Evolutionary conservation across 2,888 invertebrate species (phyloP).

Genomic region (Macrostomum cliftonense): DNA sequence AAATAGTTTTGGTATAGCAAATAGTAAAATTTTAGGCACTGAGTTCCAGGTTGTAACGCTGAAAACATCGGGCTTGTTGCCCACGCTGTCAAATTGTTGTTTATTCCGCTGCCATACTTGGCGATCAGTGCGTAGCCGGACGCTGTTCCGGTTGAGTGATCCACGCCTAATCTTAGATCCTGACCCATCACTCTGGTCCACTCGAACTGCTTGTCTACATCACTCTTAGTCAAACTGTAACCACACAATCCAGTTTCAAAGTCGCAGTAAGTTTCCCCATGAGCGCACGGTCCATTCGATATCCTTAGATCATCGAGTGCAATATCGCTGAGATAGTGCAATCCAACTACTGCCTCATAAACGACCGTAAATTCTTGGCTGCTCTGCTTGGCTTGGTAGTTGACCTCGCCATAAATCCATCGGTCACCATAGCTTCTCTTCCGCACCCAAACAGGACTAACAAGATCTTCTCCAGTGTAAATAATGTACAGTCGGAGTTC

Average conservation of each 20-base stretch:
- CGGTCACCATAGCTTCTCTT: slow-evolving; percentile 8
- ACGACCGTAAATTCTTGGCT: neutral
- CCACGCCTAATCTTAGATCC: slow-evolving; percentile 6
- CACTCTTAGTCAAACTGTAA: too few relatives aligned
- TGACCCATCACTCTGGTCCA: too few relatives aligned
- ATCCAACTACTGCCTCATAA: slow-evolving; percentile 3
- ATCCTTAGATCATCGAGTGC: slow-evolving; percentile 11
- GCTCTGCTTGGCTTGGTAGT: too few relatives aligned
- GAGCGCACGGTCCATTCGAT: slow-evolving; percentile 1
- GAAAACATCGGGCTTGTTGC: too few relatives aligned
- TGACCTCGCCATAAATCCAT: too few relatives aligned
- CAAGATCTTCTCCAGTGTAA: neutral
- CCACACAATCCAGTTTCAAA: neutral
- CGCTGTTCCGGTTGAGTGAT: slow-evolving; percentile 23
- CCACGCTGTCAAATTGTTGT: too few relatives aligned
- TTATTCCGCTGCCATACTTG: too few relatives aligned
- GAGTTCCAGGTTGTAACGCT: too few relatives aligned
- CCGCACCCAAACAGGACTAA: slow-evolving; percentile 3
- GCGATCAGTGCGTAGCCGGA: slow-evolving; percentile 12
- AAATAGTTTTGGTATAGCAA: too few relatives aligned
- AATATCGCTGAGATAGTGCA: slow-evolving; percentile 5
- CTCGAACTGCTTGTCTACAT: too few relatives aligned
- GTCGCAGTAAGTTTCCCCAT: neutral
- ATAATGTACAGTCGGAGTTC: slow-evolving; percentile 18
- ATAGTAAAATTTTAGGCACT: too few relatives aligned